Base-by-base conservation (phyloP, 2,888 invertebrate genomes). In the Polydesmus complanatus region DNA sequence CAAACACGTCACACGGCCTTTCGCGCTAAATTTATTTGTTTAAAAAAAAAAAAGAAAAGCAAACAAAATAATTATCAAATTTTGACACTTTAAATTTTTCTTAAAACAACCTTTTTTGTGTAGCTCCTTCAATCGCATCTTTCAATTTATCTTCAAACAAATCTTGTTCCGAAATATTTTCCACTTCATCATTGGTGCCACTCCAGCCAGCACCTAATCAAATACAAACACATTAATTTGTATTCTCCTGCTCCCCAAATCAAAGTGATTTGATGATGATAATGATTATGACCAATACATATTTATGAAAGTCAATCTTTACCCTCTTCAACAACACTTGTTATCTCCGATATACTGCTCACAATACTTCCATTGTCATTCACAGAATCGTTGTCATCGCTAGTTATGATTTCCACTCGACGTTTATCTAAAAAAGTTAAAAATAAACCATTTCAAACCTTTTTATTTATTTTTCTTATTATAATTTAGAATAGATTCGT, bases 111-210 rank as follows among this genome's bases (percentile, higher is more conserved):
- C 91, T 88, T 69, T 94, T 91, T 66, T 93, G 88, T n/a, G 84
- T 82, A 50, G 92, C 79, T 25, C 86, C 87, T 70, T 97, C 96
- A 58, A 96, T 82, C 1, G 86, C 82, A 71, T 92, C 91, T 27
- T 83, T 79, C 27, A 96, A 79, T 73, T 91, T 91, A 68, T 93
- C 92, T 74, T 95, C 94, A 66, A 88, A 84, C 3, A 78, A 75
- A 67, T 88, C 87, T 66, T 86, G 86, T 73, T 80, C 79, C 2
- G 77, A 74, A 19, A 77, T 69, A 63, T 84, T 84, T 64, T 83
- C 83, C 27, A 79, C 76, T 62, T 78, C 76, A 56, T 64, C 66
- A 54, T 70, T 65, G 57, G 26, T n/a, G 26, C 60, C 53, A 64
- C 50, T 50, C 53, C 55, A 49, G 55, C 54, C 27, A 14, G 54